Conservation (phyloP, 1,140 invertebrate genomes). For the Euwallacea similis region DNA sequence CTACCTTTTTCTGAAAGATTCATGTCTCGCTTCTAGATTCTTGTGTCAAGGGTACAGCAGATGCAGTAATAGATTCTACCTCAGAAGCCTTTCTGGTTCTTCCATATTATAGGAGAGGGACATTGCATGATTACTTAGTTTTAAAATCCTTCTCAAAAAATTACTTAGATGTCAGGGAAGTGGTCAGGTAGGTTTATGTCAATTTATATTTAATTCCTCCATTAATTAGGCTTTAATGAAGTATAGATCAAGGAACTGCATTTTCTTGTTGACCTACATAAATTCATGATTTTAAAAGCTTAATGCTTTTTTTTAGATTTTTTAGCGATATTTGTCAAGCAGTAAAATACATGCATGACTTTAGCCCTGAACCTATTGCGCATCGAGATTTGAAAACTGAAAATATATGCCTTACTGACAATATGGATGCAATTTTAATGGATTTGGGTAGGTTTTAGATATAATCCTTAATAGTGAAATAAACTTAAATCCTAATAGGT, state of each 20-base stretch:
- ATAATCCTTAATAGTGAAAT: neutral
- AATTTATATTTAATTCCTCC: neutral
- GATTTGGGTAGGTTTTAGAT: slow-evolving; percentile 64
- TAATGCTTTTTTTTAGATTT: slow-evolving; percentile 53
- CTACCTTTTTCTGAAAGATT: neutral
- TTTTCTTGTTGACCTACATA: neutral
- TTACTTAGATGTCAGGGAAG: slow-evolving; percentile 65
- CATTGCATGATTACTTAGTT: slow-evolving; percentile 72
- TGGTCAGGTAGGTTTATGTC: slow-evolving; percentile 48
- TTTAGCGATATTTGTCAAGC: slow-evolving; percentile 78
- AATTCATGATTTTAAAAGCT: slow-evolving; percentile 3
- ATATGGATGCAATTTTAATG: slow-evolving; percentile 76
- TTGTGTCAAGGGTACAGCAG: slow-evolving; percentile 62
- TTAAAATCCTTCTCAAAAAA: slow-evolving; percentile 61
- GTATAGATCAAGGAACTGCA: neutral
- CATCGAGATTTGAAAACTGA: slow-evolving; percentile 85
- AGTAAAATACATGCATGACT: slow-evolving; percentile 73
- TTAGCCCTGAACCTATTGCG: slow-evolving; percentile 72
- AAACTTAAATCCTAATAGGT: slow-evolving; percentile 54
- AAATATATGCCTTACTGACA: slow-evolving; percentile 76
- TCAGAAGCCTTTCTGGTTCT: slow-evolving; percentile 77
- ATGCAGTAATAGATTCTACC: slow-evolving; percentile 68
- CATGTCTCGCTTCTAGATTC: slow-evolving; percentile 57
- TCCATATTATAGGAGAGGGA: slow-evolving; percentile 80
- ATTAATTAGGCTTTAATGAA: slow-evolving; percentile 9